Evolutionary conservation across 2,888 invertebrate species (phyloP), one percentile per base, ranked within the genome.

Genomic region (Erebia epiphron): DNA sequence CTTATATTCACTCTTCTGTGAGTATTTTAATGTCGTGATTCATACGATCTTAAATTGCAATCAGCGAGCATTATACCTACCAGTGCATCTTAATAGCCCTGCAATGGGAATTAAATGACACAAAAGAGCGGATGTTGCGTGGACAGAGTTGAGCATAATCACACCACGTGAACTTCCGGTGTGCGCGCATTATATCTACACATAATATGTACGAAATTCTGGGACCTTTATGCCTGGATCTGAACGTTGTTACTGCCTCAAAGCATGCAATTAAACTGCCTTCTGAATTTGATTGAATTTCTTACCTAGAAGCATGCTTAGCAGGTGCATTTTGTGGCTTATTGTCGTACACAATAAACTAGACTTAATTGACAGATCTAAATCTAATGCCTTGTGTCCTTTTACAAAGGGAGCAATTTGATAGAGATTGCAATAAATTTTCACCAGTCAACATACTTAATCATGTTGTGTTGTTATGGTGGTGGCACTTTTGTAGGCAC

Each of bases 51-150:
- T 73, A 75, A 72, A 75, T 73, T 71, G 71, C 64, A 72, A 76
- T 73, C 65, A 67, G 60, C 72, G 68, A 69, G 65, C 60, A 71
- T 71, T 73, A 76, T 72, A 75, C 68, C 49, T 72, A 75, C 68
- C 52, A 69, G 69, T 70, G 73, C 72, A 75, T 75, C 65, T 76
- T 75, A 76, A 78, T 79, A 76, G 74, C 74, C 72, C 70, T 77
- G 78, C 77, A 77, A 67, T 77, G 78, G 76, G 78, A 83, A 82
- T 84, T 79, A 83, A 82, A 78, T 80, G 75, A 76, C 78, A 90
- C 86, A 90, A 90, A 85, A 79, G 82, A 83, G 77, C 89, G 91
- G 89, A 91, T 85, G 87, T 89, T 87, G 83, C 84, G 82, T 82
- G 84, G 81, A 79, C 81, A 80, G 78, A 75, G 74, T 75, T 75